Evolutionary conservation across 2,113 vertebrate species (phyloP).

Genomic region (Esox niger): DNA sequence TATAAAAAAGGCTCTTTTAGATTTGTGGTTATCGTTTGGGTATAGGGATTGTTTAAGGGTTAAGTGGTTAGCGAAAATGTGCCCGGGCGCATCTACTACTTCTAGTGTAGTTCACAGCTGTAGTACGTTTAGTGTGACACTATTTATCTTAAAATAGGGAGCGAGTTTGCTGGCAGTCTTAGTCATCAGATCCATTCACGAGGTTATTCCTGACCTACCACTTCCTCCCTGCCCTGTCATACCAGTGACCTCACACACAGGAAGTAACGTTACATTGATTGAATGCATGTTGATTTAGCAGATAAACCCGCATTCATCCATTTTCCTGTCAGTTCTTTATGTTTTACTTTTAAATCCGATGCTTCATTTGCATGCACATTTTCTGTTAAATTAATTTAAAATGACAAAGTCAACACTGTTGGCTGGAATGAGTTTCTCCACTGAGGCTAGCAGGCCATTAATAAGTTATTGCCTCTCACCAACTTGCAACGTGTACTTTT

Average conservation of each 20-base stretch:
- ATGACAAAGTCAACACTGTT: too few relatives aligned
- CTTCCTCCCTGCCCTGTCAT: not conserved
- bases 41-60: too few relatives aligned
- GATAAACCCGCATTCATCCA: too few relatives aligned
- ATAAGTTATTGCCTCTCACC: not conserved
- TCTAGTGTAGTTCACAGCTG: not conserved
- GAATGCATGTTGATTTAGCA: not conserved
- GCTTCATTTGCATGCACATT: not conserved
- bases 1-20: too few relatives aligned
- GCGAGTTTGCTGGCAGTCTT: slow-evolving; percentile 12
- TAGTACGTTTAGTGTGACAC: not conserved
- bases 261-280: slow-evolving; percentile 3
- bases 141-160: slow-evolving; percentile 16
- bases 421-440: slow-evolving; percentile 49
- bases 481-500: not conserved
- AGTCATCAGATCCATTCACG: too few relatives aligned
- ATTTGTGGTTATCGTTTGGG: too few relatives aligned
- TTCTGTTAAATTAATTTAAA: too few relatives aligned
- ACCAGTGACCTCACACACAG: slow-evolving; percentile 14
- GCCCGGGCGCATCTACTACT: too few relatives aligned
- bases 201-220: slow-evolving; percentile 18
- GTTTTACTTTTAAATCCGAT: not conserved
- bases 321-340: too few relatives aligned
- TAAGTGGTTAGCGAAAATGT: too few relatives aligned
- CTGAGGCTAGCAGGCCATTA: slow-evolving; percentile 31